A percentile compares a stretch with the other conserved stretches of the same genome.
Conservation (phyloP, 2,113 vertebrate genomes). For the Nibea albiflora region DNA sequence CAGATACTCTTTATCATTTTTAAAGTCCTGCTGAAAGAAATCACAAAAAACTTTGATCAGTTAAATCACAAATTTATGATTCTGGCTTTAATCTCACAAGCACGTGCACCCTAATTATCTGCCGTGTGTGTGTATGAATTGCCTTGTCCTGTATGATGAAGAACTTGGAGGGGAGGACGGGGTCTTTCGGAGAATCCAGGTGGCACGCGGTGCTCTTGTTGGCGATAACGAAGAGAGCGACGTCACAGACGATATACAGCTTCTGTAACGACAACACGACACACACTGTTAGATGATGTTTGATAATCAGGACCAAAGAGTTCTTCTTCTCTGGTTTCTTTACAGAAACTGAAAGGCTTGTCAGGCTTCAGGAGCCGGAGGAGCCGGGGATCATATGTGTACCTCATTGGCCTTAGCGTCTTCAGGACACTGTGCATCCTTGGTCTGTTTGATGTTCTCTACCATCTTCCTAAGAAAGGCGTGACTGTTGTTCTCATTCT, state of each 20-base stretch:
- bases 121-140: conserved; percentile 39
- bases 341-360: not conserved
- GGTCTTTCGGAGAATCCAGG: conserved; percentile 96
- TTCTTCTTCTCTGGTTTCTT: not conserved
- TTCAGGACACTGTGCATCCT: conserved; percentile 96
- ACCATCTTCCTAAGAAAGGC: conserved; percentile 99
- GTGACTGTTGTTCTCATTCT: conserved; percentile 99
- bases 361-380: too few relatives aligned
- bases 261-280: conserved; percentile 85
- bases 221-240: conserved; percentile 96
- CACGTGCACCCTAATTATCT: not conserved
- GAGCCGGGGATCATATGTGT: not conserved
- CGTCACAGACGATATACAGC: conserved; percentile 97
- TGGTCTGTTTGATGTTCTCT: conserved; percentile 97
- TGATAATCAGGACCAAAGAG: not conserved
- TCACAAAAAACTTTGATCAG: conserved; percentile 4
- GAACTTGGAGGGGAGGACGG: conserved; percentile 94
- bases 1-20: conserved; percentile 96
- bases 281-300: not conserved
- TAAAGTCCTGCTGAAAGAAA: conserved; percentile 88
- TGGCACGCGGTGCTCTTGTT: conserved; percentile 98
- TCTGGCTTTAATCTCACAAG: not conserved
- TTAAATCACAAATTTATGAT: not conserved
- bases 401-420: conserved; percentile 97
- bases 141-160: conserved; percentile 97